Evolutionary conservation across 2,113 vertebrate genomes (phyloP).

Genomic region (Probosciger aterrimus): DNA sequence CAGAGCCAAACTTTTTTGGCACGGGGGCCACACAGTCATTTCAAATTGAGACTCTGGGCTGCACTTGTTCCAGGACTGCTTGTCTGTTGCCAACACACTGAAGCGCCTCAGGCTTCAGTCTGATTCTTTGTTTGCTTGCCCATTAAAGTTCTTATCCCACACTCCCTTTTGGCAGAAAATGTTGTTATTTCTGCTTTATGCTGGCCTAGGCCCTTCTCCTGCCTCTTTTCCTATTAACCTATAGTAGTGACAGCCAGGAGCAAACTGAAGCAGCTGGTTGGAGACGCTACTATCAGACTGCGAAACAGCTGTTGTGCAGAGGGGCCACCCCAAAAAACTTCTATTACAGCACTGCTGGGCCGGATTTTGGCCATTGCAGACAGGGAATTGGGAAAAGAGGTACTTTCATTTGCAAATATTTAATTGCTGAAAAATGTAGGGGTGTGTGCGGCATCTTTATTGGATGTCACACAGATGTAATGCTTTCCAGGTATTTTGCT

Average conservation of each 20-base stretch:
- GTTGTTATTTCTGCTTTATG: constrained; percentile 34
- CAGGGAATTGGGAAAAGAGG: constrained; percentile 19
- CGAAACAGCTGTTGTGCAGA: constrained; percentile 65
- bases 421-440: constrained; percentile 59
- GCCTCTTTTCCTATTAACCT: constrained; percentile 55
- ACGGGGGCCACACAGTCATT: constrained; percentile 27
- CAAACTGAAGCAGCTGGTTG: constrained; percentile 66
- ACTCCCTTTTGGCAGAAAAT: constrained; percentile 52
- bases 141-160: constrained; percentile 66
- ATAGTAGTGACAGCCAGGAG: constrained; percentile 61
- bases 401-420: constrained; percentile 46
- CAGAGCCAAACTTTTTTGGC: constrained; percentile 55
- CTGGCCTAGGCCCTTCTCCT: constrained; percentile 43
- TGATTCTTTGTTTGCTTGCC: constrained; percentile 46
- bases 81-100: constrained; percentile 47
- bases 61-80: constrained; percentile 48
- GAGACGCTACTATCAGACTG: constrained; percentile 48
- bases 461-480: constrained; percentile 42
- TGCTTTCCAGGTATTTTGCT: constrained; percentile 62
- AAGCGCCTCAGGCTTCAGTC: constrained; percentile 43
- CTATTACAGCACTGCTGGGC: constrained; percentile 20
- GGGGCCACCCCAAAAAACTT: constrained; percentile 59
- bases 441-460: constrained; percentile 31
- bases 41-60: constrained; percentile 47
- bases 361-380: constrained; percentile 22